Base-by-base conservation (phyloP, 2,888 invertebrate species). In the Hybos culiciformis region DNA sequence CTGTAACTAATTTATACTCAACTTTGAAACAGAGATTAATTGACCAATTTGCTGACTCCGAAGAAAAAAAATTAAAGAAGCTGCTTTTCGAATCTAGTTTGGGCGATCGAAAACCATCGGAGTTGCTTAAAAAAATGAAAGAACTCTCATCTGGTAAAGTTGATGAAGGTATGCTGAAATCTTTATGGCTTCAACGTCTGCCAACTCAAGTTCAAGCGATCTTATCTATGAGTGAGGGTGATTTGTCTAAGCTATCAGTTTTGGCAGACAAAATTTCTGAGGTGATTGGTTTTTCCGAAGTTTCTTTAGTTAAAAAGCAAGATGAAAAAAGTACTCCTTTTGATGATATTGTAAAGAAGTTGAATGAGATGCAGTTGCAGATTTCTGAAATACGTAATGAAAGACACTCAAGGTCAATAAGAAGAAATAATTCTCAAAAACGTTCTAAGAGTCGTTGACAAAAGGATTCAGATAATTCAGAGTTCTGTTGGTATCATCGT, bases 61-160 rank as follows among this genome's bases (percentile, higher is more conserved):
- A 54, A 23, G 48, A 48, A 31, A 49, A 42, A 24, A 44, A 48
- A 2, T 8, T 53, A 33, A 46, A 48, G 15, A 53, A 54, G 45
- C 26, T 53, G 8, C 24, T 53, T 3, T 45, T 44, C 29, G 43
- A 49, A 8, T 33, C 53, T 5, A 50, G 54, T 34, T 39, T 57
- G 7, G 54, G 55, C 14, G 53, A 52, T 43, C 40, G 47, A 33
- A 50, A 49, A 36, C 53, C 53, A 11, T 54, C 56, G 14, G 51
- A 54, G 18, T 43, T 56, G 6, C 41, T 53, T 1, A 43, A 50
- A 2, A 51, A 58, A 23, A 54, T 56, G 52, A 45, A 39, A 15
- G 38, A 42, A 18, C 46, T 56, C 5, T 53, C 51, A 7, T 50
- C 48, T 12, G 44, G 40, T 4, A 43, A 46, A 19, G 46, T 54